phyloP scores from a whole-genome alignment of 2,797 vertebrate species.

The Acanthopagrus latus region DNA sequence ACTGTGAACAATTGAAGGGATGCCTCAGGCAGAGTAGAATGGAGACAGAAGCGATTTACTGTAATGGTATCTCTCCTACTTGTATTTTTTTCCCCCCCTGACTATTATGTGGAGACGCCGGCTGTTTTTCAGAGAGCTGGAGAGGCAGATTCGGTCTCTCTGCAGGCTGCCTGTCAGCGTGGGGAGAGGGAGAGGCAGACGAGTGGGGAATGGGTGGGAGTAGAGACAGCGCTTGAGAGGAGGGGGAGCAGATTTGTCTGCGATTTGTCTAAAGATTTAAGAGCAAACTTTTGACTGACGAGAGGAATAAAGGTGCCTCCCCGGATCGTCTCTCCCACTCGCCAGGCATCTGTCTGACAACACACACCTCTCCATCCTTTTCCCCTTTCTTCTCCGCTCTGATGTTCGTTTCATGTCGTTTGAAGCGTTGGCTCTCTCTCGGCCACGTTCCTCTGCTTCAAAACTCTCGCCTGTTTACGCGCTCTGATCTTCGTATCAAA shows the following conservation, averaged over 20 bases:
- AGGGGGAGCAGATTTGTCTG: conserved; percentile 44
- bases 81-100: conserved; percentile 36
- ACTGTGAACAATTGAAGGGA: conserved; percentile 58
- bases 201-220: conserved; percentile 58
- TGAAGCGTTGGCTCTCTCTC: conserved; percentile 33
- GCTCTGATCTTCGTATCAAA: conserved; percentile 29
- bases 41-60: conserved; percentile 63
- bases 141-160: conserved; percentile 58
- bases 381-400: conserved; percentile 19
- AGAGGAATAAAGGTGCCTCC: conserved; percentile 49
- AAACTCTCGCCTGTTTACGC: conserved; percentile 31
- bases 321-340: conserved; percentile 37
- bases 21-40: conserved; percentile 50
- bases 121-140: conserved; percentile 50
- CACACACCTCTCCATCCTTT: neutral
- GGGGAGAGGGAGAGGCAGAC: conserved; percentile 56
- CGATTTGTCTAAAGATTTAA: conserved; percentile 59
- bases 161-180: conserved; percentile 68
- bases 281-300: conserved; percentile 74
- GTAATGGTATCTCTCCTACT: conserved; percentile 67
- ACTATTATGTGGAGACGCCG: conserved; percentile 57
- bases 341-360: conserved; percentile 34
- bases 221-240: conserved; percentile 31
- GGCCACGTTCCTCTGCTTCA: neutral
- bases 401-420: conserved; percentile 37